Percentiles rank a stretch among this genome's conserved stretches.
phyloP scores from a whole-genome alignment of 2,888 invertebrate species.

The Lycophotia porphyrea region DNA sequence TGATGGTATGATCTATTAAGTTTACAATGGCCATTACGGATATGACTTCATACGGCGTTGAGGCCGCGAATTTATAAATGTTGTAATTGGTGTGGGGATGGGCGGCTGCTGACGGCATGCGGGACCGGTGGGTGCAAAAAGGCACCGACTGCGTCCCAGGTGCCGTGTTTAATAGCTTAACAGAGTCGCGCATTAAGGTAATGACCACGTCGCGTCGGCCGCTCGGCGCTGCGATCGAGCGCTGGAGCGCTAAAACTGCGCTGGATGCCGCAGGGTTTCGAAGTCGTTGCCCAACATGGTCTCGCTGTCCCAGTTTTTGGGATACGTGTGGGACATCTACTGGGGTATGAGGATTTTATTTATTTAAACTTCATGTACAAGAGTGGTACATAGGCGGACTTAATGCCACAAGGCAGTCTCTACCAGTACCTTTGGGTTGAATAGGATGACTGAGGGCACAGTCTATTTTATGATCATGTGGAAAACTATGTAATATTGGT shows the following conservation, averaged over 20 bases:
- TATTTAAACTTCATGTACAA: no score
- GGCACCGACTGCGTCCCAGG: constrained; percentile 76
- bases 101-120: constrained; percentile 73
- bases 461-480: background rate
- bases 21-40: constrained; percentile 79
- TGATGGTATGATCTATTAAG: constrained; percentile 63
- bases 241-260: constrained; percentile 73
- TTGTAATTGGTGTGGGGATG: constrained; percentile 82
- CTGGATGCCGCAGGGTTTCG: constrained; percentile 31
- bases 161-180: constrained; percentile 83
- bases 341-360: no score
- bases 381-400: no score
- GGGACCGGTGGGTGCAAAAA: constrained; percentile 78
- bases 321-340: background rate
- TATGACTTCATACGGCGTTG: constrained; percentile 80
- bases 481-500: background rate
- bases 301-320: background rate
- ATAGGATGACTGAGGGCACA: background rate
- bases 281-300: no score
- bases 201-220: constrained; percentile 75
- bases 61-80: constrained; percentile 81
- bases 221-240: constrained; percentile 65
- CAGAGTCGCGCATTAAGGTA: constrained; percentile 84
- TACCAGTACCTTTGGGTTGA: no score
- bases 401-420: no score